Percentiles rank a stretch among this genome's conserved stretches.
Evolutionary conservation across 2,888 invertebrate species (phyloP).

Genomic region (Zonitis immaculata): DNA sequence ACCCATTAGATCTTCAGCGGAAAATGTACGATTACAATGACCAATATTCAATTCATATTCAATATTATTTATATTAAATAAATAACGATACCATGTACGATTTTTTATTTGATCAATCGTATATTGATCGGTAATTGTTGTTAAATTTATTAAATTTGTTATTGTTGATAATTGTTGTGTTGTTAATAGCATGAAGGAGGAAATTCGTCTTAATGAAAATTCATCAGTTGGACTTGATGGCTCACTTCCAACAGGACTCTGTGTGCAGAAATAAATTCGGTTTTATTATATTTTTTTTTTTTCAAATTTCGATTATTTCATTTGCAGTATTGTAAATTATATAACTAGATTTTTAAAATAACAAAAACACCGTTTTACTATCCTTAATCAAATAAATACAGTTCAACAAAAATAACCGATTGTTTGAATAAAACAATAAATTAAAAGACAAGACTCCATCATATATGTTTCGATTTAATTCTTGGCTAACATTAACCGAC

Average conservation of each 20-base stretch:
- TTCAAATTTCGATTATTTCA: not conserved
- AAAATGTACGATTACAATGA: conserved; percentile 58
- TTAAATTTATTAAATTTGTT: conserved; percentile 10
- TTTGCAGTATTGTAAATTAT: too few relatives aligned
- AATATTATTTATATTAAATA: conserved; percentile 48
- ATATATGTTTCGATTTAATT: not conserved
- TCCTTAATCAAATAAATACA: not conserved
- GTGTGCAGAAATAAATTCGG: conserved; percentile 2
- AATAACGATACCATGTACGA: conserved; percentile 62
- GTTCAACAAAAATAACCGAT: not conserved
- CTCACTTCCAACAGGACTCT: conserved; percentile 48
- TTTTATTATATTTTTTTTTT: not conserved
- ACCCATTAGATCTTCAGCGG: conserved; percentile 69
- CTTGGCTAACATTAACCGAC: not conserved
- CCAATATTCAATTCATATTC: conserved; percentile 57
- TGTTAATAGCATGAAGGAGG: conserved; percentile 56
- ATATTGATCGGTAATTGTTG: conserved; percentile 18
- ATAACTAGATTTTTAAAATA: not conserved
- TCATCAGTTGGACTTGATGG: conserved; percentile 50
- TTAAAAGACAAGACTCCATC: not conserved
- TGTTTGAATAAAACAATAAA: not conserved
- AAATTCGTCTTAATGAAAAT: conserved; percentile 56
- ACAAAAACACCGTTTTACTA: not conserved
- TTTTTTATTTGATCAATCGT: conserved; percentile 45
- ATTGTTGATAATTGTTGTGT: conserved; percentile 45